Conservation (phyloP, 2,888 invertebrate species). For the Podabrus alpinus region DNA sequence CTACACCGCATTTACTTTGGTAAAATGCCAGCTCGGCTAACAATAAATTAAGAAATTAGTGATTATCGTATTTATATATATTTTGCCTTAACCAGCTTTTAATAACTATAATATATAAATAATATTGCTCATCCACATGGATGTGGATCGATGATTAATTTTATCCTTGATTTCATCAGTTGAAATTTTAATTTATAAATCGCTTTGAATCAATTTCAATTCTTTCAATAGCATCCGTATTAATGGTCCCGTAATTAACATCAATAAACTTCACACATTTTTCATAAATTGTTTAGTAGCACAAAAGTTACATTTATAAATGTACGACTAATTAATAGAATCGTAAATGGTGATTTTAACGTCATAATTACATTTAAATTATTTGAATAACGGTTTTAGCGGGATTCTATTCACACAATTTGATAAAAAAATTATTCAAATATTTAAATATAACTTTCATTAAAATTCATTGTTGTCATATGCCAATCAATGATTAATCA, state of each 20-base stretch:
- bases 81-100: background rate
- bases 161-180: background rate
- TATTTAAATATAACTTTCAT: conserved; percentile 3
- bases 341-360: conserved; percentile 37
- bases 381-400: conserved; percentile 26
- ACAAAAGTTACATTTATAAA: background rate
- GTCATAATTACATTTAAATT: conserved; percentile 37
- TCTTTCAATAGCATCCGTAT: background rate
- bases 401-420: background rate
- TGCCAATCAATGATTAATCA: conserved; percentile 1
- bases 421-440: background rate
- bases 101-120: background rate
- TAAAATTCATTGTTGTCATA: conserved; percentile 3
- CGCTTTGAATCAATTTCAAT: background rate
- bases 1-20: background rate
- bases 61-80: background rate
- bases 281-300: background rate
- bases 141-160: background rate
- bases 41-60: background rate
- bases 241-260: background rate
- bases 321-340: conserved; percentile 39
- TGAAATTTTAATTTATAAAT: background rate
- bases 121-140: background rate
- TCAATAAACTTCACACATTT: background rate
- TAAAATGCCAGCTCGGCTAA: background rate